phyloP scores from a whole-genome alignment of 2,888 invertebrate species.

The Tillus elongatus region DNA sequence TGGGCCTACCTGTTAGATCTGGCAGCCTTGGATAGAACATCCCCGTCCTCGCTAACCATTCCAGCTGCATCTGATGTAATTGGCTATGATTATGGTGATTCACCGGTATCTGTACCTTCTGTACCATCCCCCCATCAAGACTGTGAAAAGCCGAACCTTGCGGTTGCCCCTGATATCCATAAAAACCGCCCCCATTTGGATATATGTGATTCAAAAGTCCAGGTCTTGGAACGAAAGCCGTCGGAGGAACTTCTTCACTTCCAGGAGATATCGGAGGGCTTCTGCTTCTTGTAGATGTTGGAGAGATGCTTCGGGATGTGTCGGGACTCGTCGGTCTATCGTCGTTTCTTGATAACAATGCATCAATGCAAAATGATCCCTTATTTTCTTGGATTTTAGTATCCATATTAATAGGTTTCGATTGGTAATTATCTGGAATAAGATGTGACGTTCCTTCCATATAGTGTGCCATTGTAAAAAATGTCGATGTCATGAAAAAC shows the following conservation, averaged over 20 bases:
- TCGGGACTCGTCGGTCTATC: constrained; percentile 34
- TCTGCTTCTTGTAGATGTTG: constrained; percentile 54
- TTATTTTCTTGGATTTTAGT: constrained; percentile 40
- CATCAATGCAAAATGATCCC: constrained; percentile 84
- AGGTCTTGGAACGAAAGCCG: constrained; percentile 50
- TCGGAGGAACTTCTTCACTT: constrained; percentile 58
- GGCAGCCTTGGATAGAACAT: constrained; percentile 87
- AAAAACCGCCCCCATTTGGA: constrained; percentile 30
- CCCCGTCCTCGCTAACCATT: constrained; percentile 85
- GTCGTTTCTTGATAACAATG: constrained; percentile 55
- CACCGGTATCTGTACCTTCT: constrained; percentile 43
- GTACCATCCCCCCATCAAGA: constrained; percentile 42
- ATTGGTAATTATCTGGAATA: constrained; percentile 20
- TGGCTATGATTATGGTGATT: constrained; percentile 44
- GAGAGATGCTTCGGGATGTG: constrained; percentile 38
- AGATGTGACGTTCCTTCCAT: constrained; percentile 26
- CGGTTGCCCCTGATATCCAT: constrained; percentile 37
- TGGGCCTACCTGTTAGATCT: constrained; percentile 65
- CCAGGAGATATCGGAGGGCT: constrained; percentile 82
- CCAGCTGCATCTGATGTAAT: constrained; percentile 72
- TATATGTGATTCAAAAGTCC: constrained; percentile 47
- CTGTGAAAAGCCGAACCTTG: constrained; percentile 50
- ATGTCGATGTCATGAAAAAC: too few relatives aligned
- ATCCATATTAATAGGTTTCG: constrained; percentile 35
- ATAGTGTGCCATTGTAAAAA: constrained; percentile 30